A percentile compares a stretch with the other conserved stretches of the same genome.
Evolutionary conservation across 1,140 invertebrate genomes (phyloP).

Genomic region (Pseudachorutes palmiensis): DNA sequence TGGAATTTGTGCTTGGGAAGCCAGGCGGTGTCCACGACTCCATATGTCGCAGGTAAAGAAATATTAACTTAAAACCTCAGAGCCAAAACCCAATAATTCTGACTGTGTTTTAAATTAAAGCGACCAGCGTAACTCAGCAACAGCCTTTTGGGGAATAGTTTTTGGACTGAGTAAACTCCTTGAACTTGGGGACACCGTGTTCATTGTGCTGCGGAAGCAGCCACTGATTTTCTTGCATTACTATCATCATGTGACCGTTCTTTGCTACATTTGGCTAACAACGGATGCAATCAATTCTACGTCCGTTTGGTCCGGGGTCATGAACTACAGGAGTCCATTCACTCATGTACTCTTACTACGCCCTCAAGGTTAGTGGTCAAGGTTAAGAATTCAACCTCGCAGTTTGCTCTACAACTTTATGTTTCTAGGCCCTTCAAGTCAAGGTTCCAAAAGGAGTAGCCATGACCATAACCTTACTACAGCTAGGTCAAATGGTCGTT

Average conservation of each 20-base stretch:
- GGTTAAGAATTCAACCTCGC: not conserved
- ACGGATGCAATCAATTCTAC: slow-evolving; percentile 92
- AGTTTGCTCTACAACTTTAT: not conserved
- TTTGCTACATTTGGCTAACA: slow-evolving; percentile 94
- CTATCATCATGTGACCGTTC: slow-evolving; percentile 42
- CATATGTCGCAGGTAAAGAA: not conserved
- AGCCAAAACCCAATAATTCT: not conserved
- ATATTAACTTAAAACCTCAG: not conserved
- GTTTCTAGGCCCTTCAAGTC: not conserved
- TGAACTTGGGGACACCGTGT: slow-evolving; percentile 11
- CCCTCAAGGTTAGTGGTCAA: slow-evolving; percentile 12
- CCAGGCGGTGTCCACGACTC: not conserved
- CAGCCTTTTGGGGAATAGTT: not conserved
- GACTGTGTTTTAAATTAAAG: not conserved
- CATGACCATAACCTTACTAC: slow-evolving; percentile 47
- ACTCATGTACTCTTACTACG: slow-evolving; percentile 22
- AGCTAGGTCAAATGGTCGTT: slow-evolving; percentile 85
- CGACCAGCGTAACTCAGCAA: not conserved
- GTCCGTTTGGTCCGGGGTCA: slow-evolving; percentile 59
- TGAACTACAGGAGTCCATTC: slow-evolving; percentile 21
- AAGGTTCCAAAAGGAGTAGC: slow-evolving; percentile 13
- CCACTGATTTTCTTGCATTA: slow-evolving; percentile 14
- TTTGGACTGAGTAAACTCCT: not conserved
- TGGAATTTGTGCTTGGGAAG: not conserved
- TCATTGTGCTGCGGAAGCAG: slow-evolving; percentile 12